Percentiles rank a stretch among this genome's conserved stretches.
Conservation (phyloP, 2,888 invertebrate genomes). For the Germaria angustata region DNA sequence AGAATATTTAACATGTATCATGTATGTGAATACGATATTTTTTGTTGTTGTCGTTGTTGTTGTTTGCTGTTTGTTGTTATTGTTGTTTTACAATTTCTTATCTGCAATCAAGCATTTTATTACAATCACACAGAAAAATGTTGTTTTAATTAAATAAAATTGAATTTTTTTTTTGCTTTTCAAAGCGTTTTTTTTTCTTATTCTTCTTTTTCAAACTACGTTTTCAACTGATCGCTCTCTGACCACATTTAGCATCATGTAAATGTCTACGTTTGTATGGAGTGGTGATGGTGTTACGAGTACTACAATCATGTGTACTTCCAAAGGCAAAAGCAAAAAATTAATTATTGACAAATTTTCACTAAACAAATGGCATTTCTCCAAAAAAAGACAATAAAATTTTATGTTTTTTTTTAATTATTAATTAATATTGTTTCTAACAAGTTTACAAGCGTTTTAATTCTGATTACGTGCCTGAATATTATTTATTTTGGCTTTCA, state of each 20-base stretch:
- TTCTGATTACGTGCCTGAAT: background rate
- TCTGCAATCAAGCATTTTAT: constrained; percentile 62
- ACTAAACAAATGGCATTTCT: constrained; percentile 12
- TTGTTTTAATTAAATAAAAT: constrained; percentile 27
- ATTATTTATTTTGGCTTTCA: constrained; percentile 24
- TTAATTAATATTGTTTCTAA: no score
- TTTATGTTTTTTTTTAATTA: no score
- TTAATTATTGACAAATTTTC: constrained; percentile 36
- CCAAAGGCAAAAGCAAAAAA: constrained; percentile 44
- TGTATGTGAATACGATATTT: constrained; percentile 14
- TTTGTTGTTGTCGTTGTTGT: no score
- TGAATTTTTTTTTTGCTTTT: constrained; percentile 25
- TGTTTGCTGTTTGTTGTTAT: no score
- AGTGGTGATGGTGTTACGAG: background rate
- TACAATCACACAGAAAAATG: constrained; percentile 36
- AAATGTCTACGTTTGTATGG: background rate
- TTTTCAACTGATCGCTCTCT: background rate
- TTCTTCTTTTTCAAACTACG: background rate
- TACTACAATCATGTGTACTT: constrained; percentile 13
- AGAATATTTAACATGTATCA: constrained; percentile 24
- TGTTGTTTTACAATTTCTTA: constrained; percentile 50
- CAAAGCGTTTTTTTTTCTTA: constrained; percentile 3
- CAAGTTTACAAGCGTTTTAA: constrained; percentile 3
- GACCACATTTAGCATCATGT: constrained; percentile 13
- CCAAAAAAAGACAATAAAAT: background rate